Evolutionary conservation across 2,888 invertebrate species (phyloP), one percentile per base, ranked within the genome.

Genomic region (Sarcophaga carnaria): DNA sequence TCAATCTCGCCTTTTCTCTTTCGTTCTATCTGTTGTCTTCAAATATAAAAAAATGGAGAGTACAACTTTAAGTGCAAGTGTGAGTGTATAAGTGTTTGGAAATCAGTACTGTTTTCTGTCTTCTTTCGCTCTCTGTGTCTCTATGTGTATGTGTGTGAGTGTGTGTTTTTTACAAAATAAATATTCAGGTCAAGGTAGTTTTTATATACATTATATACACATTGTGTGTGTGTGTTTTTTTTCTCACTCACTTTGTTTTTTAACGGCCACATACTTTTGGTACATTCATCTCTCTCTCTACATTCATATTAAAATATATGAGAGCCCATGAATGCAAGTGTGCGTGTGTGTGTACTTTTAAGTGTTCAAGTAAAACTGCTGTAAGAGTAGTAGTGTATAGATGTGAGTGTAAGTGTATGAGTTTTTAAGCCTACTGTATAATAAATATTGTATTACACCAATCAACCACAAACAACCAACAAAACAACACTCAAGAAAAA

Each of bases 131-230:
- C 10, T 63, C 49, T 11, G 1, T 49, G 11, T 20, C 2, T 63
- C 2, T 63, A 3, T 63, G 1, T 37, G 10, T 37, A 2, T 37
- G 8, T 37, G 37, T 37, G 6, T 8, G 37, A 2, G 37, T 37
- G 37, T 37, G 6, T 27, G 4, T 22, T 66, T 49, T 82, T 71
- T 60, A 71, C 63, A 71, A 77, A 60, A 71, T 60, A 77, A 67
- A 72, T 77, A 72, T 83, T 83, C 69, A 37, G 83, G 83, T 83
- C 83, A 83, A 83, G 77, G 83, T 83, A 72, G 71, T 66, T 72
- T 78, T 72, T 17, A 54, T 49, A 20, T 45, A 49, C 60, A n/a
- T n/a, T n/a, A n/a, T n/a, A n/a, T n/a, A 54, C 17, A 76, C 59
- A 11, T 37, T 37, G 10, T 37, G 37, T 37, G 37, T 37, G 37